These are phyloP conservation scores for Thymelicus lineola DNA, from an alignment of 2,888 invertebrate genomes.

Conservation along the genomic window DNA sequence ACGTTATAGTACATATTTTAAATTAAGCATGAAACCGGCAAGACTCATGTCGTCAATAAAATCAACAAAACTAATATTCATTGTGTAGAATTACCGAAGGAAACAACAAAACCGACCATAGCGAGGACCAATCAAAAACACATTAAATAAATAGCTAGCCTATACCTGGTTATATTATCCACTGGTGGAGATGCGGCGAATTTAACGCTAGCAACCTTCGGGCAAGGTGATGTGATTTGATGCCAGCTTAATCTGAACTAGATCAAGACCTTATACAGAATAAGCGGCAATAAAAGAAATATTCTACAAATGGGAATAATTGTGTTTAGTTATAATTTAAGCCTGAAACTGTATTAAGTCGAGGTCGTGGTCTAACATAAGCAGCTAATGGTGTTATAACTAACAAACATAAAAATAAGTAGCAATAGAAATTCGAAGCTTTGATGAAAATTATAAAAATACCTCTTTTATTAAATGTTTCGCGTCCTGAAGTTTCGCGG, in stretches of 20 bases:
- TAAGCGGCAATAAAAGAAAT: background rate
- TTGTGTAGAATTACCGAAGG: background rate
- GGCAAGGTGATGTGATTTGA: slow-evolving; percentile 48
- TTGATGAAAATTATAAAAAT: no score
- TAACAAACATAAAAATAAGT: no score
- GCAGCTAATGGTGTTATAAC: no score
- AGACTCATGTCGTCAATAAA: background rate
- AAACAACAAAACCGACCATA: slow-evolving; percentile 46
- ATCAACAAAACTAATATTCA: background rate
- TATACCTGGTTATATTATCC: no score
- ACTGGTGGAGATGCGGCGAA: slow-evolving; percentile 58
- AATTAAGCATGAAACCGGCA: no score
- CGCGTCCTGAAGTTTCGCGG: no score
- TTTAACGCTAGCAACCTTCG: slow-evolving; percentile 59
- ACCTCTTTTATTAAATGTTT: no score
- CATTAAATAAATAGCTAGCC: slow-evolving; percentile 58
- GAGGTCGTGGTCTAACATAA: no score
- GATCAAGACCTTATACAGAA: background rate
- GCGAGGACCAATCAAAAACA: slow-evolving; percentile 67
- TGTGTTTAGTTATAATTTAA: no score
- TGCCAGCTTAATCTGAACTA: slow-evolving; percentile 1
- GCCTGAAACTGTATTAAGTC: no score
- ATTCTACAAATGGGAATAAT: background rate
- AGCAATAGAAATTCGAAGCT: no score
- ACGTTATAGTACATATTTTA: no score